A percentile compares a stretch with the other conserved stretches of the same genome.
phyloP scores from a whole-genome alignment of 1,140 invertebrate species.

The Rhynchophorus ferrugineus region DNA sequence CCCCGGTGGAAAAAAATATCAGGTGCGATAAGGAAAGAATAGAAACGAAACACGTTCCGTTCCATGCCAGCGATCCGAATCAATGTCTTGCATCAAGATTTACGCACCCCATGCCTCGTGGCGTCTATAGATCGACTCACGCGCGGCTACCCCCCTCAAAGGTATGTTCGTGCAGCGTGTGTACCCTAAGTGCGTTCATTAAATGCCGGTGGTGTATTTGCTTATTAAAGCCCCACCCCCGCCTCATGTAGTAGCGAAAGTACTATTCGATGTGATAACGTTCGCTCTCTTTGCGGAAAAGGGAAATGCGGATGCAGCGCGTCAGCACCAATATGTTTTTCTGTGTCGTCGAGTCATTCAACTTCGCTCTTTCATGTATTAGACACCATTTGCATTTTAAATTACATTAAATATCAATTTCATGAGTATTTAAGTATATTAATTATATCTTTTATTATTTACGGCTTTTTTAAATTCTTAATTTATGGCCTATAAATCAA shows the following conservation, averaged over 20 bases:
- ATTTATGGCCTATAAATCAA: no score
- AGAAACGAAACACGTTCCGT: no score
- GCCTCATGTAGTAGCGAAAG: constrained; percentile 24
- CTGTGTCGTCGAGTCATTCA: no score
- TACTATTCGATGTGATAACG: constrained; percentile 32
- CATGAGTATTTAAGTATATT: no score
- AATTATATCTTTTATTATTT: no score
- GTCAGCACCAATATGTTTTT: constrained; percentile 20
- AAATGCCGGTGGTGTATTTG: constrained; percentile 38
- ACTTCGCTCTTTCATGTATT: no score
- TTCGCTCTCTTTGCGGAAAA: constrained; percentile 11
- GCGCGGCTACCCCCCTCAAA: constrained; percentile 17
- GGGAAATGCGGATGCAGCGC: neutral
- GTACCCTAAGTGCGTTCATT: constrained; percentile 36
- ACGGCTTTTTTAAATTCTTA: no score
- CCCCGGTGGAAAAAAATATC: no score
- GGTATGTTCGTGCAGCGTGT: constrained; percentile 13
- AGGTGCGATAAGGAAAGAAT: no score
- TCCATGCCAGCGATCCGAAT: constrained; percentile 13
- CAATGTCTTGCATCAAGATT: constrained; percentile 15
- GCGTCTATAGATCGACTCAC: constrained; percentile 13
- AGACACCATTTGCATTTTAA: no score
- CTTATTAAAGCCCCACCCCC: constrained; percentile 36
- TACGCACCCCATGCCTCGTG: constrained; percentile 11
- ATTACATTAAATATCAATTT: no score